These are phyloP conservation scores for Pipa parva DNA, from an alignment of 2,113 vertebrate species.

Conservation along the genomic window DNA sequence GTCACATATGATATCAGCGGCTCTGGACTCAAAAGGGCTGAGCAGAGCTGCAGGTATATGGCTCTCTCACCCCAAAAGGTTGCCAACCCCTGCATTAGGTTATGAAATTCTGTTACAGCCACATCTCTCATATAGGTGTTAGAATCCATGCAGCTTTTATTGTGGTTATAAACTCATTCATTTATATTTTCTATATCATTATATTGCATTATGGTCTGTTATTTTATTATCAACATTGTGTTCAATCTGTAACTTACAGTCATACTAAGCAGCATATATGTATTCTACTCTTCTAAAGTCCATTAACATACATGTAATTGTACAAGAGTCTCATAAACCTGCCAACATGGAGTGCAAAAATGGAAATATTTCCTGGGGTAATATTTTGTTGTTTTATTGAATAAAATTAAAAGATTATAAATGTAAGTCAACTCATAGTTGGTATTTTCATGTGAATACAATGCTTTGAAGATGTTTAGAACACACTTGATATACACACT, in stretches of 20 bases:
- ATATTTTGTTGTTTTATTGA: constrained; percentile 40
- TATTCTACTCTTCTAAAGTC: neutral
- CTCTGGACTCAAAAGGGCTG: too few relatives aligned
- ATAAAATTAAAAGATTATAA: too few relatives aligned
- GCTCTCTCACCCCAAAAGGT: too few relatives aligned
- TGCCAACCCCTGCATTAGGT: too few relatives aligned
- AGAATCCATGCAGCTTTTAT: constrained; percentile 69
- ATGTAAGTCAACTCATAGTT: too few relatives aligned
- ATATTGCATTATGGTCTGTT: constrained; percentile 66
- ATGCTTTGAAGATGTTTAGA: too few relatives aligned
- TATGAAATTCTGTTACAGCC: constrained; percentile 62
- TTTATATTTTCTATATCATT: constrained; percentile 73
- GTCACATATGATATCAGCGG: too few relatives aligned
- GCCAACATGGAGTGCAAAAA: constrained; percentile 59
- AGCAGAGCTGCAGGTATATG: too few relatives aligned
- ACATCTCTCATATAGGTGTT: constrained; percentile 65
- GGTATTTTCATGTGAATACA: too few relatives aligned
- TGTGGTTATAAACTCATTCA: constrained; percentile 74
- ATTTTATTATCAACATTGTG: constrained; percentile 69
- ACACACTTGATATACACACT: too few relatives aligned
- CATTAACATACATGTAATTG: too few relatives aligned
- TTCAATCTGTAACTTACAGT: constrained; percentile 64
- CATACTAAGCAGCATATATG: neutral
- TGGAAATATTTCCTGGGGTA: constrained; percentile 53
- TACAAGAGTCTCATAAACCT: constrained; percentile 62